phyloP scores from a whole-genome alignment of 2,113 vertebrate species.

The Cariama cristata region DNA sequence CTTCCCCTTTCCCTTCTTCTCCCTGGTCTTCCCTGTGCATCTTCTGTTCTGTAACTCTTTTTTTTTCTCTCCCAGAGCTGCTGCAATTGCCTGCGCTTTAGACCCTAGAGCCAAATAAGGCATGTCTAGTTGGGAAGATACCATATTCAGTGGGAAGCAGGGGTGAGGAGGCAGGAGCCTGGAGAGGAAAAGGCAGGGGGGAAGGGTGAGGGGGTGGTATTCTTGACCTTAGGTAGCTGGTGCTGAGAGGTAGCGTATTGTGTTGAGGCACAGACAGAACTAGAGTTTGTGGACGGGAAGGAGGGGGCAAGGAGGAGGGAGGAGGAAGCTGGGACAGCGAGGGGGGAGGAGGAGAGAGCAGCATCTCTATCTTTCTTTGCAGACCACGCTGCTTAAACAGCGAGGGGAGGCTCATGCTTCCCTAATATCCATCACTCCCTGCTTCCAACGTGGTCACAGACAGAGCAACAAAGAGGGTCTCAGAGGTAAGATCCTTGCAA shows the following conservation, averaged over 20 bases:
- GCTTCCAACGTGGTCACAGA: slow-evolving; percentile 60
- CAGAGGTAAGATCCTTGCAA: slow-evolving; percentile 62
- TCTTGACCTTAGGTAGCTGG: slow-evolving; percentile 58
- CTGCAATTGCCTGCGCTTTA: background rate
- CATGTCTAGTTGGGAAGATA: slow-evolving; percentile 23
- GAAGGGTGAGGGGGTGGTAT: slow-evolving; percentile 18
- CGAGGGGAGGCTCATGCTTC: slow-evolving; percentile 41
- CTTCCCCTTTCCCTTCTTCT: background rate
- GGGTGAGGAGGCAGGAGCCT: slow-evolving; percentile 35
- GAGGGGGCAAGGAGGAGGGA: slow-evolving; percentile 42
- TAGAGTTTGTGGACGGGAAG: slow-evolving; percentile 30
- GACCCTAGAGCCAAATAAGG: background rate
- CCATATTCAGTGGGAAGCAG: slow-evolving; percentile 40
- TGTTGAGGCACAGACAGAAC: slow-evolving; percentile 5
- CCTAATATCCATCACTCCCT: slow-evolving; percentile 61
- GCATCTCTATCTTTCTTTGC: slow-evolving; percentile 70
- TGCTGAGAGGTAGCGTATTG: slow-evolving; percentile 55
- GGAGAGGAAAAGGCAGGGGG: slow-evolving; percentile 6
- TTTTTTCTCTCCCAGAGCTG: background rate
- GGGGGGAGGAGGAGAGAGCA: slow-evolving; percentile 50
- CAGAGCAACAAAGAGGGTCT: slow-evolving; percentile 69
- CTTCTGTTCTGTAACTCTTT: background rate
- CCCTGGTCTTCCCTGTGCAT: background rate
- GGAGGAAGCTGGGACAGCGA: slow-evolving; percentile 55
- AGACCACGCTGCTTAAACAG: slow-evolving; percentile 65